Evolutionary conservation across 2,113 vertebrate species (phyloP), one percentile per base, ranked within the genome.

Genomic region (Xiphias gladius): DNA sequence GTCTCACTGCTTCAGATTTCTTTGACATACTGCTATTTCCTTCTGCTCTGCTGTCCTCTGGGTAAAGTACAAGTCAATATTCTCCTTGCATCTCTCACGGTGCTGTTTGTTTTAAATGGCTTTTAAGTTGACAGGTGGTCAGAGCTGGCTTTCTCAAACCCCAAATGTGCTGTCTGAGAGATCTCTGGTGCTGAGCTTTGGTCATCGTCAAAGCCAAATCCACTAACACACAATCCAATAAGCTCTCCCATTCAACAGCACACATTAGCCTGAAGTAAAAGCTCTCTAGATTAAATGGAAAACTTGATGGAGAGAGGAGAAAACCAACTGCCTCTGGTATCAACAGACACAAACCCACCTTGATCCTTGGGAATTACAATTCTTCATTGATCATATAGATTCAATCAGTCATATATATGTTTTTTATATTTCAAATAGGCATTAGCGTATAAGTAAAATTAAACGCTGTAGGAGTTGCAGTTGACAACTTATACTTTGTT

Each of bases 51-150:
- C 73, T 46, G 5, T 83, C 80, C 70, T 73, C 65, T 16, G 83
- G 57, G 90, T 64, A 46, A 58, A 68, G 73, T n/a, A 35, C 35
- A 9, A 76, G 86, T 91, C 93, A 83, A 91, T 92, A 94, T 87
- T 83, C 87, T 70, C 46, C 52, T 77, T 73, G 72, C 84, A 83
- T 89, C 85, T 83, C 82, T 78, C 78, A 28, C 82, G 8, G 22
- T 37, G 72, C 79, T 81, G 89, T 83, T 90, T 90, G 86, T 86
- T 90, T 91, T 86, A 92, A 79, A 88, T 85, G 86, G 90, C 80
- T 82, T 91, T 91, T 76, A 76, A 88, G 88, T 76, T 89, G 93
- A 89, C 88, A 75, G 87, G 73, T 76, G 76, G 85, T 90, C 75
- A 76, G 86, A 64, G 74, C 68, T 54, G 75, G 69, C 78, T 81